Percentiles rank a stretch among this genome's conserved stretches.
These are phyloP conservation scores for Portunus trituberculatus DNA, from an alignment of 1,140 invertebrate genomes.

Conservation along the genomic window DNA sequence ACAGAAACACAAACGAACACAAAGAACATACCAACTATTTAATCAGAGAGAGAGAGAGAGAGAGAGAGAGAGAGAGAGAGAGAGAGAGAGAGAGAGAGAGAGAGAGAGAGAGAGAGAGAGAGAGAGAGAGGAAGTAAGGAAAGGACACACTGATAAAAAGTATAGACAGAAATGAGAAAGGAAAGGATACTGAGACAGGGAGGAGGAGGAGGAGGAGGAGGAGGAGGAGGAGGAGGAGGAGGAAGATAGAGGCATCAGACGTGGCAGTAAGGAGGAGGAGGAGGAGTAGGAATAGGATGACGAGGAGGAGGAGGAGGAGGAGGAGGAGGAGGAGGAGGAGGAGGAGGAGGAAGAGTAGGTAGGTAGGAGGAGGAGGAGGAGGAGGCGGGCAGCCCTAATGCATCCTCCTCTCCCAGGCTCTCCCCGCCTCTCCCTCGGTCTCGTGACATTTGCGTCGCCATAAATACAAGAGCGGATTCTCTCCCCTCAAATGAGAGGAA, in stretches of 20 bases:
- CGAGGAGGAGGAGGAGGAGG: background rate
- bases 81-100: background rate
- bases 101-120: background rate
- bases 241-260: background rate
- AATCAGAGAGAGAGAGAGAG: background rate
- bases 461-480: slow-evolving; percentile 74
- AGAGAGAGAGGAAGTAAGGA: background rate
- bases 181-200: background rate
- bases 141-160: background rate
- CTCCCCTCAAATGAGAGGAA: slow-evolving; percentile 76
- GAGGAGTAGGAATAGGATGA: background rate
- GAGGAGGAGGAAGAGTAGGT: background rate
- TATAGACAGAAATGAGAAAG: background rate
- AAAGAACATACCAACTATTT: background rate
- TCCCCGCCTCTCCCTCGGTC: slow-evolving; percentile 57
- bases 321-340: background rate
- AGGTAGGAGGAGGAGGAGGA: slow-evolving; percentile 37
- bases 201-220: background rate
- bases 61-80: slow-evolving; percentile 23
- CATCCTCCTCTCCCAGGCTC: slow-evolving; percentile 62
- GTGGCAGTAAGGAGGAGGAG: background rate
- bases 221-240: background rate
- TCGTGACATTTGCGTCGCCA: slow-evolving; percentile 75
- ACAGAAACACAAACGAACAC: background rate
- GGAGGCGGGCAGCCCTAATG: slow-evolving; percentile 54